Percentiles rank a stretch among this genome's conserved stretches.
These are phyloP conservation scores for Astreopora myriophthalma DNA, from an alignment of 64 coral and sea anemone species.

Conservation along the genomic window DNA sequence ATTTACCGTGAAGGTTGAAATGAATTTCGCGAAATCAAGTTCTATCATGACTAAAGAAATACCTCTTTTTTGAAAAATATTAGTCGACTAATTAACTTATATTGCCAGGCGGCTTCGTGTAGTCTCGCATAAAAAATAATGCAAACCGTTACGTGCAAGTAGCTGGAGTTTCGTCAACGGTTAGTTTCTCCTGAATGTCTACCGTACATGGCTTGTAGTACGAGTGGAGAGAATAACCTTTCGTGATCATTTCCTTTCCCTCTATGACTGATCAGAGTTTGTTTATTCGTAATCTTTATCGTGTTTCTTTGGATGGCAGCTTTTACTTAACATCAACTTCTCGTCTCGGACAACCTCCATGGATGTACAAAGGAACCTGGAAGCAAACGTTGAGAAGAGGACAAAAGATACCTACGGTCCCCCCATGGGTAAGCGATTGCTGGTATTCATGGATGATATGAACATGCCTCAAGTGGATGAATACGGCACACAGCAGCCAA, in stretches of 20 bases:
- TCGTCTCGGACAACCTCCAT: conserved; percentile 98
- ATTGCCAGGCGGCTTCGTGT: too few species aligned
- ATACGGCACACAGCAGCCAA: conserved; percentile 97
- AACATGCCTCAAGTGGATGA: conserved; percentile 99
- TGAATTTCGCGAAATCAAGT: too few species aligned
- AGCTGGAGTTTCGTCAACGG: too few species aligned
- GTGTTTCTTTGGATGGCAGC: neutral
- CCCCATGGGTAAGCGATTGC: conserved; percentile 95
- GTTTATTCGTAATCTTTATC: neutral
- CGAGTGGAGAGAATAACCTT: neutral
- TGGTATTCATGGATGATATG: conserved; percentile 99
- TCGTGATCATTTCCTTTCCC: neutral
- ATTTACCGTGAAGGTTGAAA: too few species aligned
- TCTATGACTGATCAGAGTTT: neutral
- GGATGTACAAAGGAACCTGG: conserved; percentile 96
- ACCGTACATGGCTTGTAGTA: too few species aligned
- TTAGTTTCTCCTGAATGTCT: too few species aligned
- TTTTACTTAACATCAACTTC: conserved; percentile 98
- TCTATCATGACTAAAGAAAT: too few species aligned
- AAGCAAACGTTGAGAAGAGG: conserved; percentile 97
- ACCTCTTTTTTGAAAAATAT: too few species aligned
- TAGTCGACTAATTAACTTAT: too few species aligned
- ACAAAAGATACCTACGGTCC: conserved; percentile 99
- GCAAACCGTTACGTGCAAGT: too few species aligned
- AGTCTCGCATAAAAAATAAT: too few species aligned